Conservation (phyloP, 1,140 invertebrate genomes). For the Argopecten irradians region DNA sequence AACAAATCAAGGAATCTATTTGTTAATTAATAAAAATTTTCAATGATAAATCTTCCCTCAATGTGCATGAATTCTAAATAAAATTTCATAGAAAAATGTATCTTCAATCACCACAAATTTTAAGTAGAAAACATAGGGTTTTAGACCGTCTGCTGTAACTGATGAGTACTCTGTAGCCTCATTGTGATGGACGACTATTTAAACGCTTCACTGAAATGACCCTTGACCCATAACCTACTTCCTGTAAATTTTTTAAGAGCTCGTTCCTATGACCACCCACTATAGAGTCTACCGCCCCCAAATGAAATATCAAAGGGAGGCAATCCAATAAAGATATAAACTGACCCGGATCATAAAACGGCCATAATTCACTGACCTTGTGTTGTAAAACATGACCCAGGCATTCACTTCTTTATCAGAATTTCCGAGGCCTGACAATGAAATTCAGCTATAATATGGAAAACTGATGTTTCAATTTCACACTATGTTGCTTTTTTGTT, state of each 20-base stretch:
- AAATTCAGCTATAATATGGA: background rate
- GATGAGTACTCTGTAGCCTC: background rate
- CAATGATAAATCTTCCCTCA: background rate
- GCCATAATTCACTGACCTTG: background rate
- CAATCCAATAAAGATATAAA: background rate
- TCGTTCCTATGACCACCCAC: background rate
- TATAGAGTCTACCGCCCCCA: background rate
- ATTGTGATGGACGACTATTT: background rate
- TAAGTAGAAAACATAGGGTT: background rate
- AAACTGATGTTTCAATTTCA: conserved; percentile 17
- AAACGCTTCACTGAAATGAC: background rate
- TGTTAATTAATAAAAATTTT: background rate
- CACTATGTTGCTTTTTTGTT: background rate
- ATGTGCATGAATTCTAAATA: no score
- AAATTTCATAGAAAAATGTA: no score
- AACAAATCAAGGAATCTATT: no score
- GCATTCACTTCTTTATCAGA: background rate
- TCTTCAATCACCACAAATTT: no score
- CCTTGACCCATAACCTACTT: background rate
- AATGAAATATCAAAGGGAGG: background rate
- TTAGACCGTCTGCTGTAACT: background rate
- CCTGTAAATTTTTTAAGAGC: background rate
- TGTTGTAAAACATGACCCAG: background rate
- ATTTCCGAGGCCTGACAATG: background rate
- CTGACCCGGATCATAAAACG: background rate